Evolutionary conservation across 2,888 invertebrate genomes (phyloP).

Genomic region (Lepidocyrtinus sp.): DNA sequence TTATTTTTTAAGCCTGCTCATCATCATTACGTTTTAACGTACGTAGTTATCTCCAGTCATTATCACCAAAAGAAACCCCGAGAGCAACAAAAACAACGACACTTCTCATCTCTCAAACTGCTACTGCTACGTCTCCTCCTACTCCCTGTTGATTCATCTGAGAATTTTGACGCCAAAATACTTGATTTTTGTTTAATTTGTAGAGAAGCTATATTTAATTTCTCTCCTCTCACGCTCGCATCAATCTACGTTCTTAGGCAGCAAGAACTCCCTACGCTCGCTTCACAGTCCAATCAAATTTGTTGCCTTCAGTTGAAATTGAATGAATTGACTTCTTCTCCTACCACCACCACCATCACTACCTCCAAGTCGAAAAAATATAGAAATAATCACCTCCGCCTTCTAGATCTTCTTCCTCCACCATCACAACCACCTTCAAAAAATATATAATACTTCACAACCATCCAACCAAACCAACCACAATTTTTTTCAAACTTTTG

Average conservation of each 20-base stretch:
- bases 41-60: constrained; percentile 27
- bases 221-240: too few relatives aligned
- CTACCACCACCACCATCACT: constrained; percentile 22
- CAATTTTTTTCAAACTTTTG: not conserved
- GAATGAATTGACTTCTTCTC: constrained; percentile 35
- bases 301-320: constrained; percentile 31
- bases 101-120: not conserved
- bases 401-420: constrained; percentile 39
- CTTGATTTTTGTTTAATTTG: not conserved
- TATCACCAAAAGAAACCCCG: not conserved
- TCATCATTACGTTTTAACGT: constrained; percentile 15
- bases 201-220: not conserved
- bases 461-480: not conserved
- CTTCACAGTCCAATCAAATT: constrained; percentile 4
- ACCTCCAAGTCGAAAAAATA: constrained; percentile 3
- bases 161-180: constrained; percentile 2
- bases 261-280: constrained; percentile 19
- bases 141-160: constrained; percentile 18
- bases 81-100: constrained; percentile 44
- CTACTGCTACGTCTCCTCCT: constrained; percentile 9
- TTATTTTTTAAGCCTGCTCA: constrained; percentile 42
- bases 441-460: not conserved
- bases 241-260: too few relatives aligned
- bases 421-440: constrained; percentile 25
- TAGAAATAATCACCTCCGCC: constrained; percentile 34